These are phyloP conservation scores for Stichodactyla mertensii DNA, from an alignment of 64 coral and sea anemone genomes.

Conservation along the genomic window DNA sequence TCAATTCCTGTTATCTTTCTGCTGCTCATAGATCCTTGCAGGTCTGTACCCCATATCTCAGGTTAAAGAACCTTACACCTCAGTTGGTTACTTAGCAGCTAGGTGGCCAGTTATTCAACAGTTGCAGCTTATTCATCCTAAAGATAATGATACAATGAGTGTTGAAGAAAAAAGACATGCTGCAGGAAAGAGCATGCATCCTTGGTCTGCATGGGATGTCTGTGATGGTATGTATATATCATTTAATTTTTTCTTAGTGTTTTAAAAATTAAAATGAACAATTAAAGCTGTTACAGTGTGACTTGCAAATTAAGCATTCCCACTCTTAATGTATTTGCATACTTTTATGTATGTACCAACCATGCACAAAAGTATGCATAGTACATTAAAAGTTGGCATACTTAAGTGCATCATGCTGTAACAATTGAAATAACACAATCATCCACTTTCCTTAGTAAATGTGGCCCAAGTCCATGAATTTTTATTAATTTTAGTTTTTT, in stretches of 20 bases:
- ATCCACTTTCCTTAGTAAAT: too few species aligned
- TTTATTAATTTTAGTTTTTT: too few species aligned
- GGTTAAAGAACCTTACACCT: slow-evolving; percentile 67
- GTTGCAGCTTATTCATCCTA: slow-evolving; percentile 45
- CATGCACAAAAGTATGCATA: too few species aligned
- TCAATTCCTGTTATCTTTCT: not conserved
- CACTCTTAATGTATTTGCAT: too few species aligned
- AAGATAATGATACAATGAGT: slow-evolving; percentile 16
- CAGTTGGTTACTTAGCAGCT: slow-evolving; percentile 40
- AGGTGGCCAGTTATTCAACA: slow-evolving; percentile 44
- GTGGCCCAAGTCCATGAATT: too few species aligned
- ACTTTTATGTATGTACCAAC: too few species aligned
- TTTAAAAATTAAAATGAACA: too few species aligned
- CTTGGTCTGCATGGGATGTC: slow-evolving; percentile 75
- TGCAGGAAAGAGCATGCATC: not conserved
- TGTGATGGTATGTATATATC: slow-evolving; percentile 54
- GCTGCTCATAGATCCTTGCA: slow-evolving; percentile 43
- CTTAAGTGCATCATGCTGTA: too few species aligned
- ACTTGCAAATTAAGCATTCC: too few species aligned
- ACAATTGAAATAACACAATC: too few species aligned
- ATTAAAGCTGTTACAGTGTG: too few species aligned
- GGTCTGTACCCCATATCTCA: slow-evolving; percentile 64
- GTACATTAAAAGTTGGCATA: too few species aligned
- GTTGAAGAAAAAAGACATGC: slow-evolving; percentile 3
- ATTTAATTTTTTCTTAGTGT: not conserved